phyloP scores from a whole-genome alignment of 2,888 invertebrate species.

The Phrixothrix hirtus region DNA sequence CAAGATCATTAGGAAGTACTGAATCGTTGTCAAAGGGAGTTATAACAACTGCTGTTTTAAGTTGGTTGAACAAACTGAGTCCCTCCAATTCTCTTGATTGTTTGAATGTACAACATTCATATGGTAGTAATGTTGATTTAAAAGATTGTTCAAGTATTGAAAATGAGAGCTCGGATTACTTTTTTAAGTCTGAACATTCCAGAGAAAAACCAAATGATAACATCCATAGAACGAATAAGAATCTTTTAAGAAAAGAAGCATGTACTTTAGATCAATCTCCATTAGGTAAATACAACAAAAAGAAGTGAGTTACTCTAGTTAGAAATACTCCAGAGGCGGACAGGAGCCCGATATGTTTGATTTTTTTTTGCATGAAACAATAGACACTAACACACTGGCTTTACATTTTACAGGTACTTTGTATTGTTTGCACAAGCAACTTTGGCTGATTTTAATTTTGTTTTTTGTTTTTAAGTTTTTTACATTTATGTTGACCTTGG shows the following conservation, averaged over 20 bases:
- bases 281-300: constrained; percentile 38
- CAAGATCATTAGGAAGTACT: constrained; percentile 46
- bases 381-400: constrained; percentile 32
- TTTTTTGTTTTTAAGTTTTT: constrained; percentile 37
- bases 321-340: constrained; percentile 15
- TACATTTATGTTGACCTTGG: constrained; percentile 20
- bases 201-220: background rate
- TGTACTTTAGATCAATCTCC: constrained; percentile 40
- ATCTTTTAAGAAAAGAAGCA: constrained; percentile 33
- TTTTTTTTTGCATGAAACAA: constrained; percentile 35
- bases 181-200: background rate
- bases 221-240: constrained; percentile 5
- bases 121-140: constrained; percentile 30
- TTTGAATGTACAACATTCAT: constrained; percentile 36
- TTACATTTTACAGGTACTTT: constrained; percentile 26
- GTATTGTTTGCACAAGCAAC: constrained; percentile 33
- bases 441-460: constrained; percentile 37
- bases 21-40: constrained; percentile 48
- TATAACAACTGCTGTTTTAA: constrained; percentile 51
- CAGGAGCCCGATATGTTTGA: constrained; percentile 56
- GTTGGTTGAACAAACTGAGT: constrained; percentile 51
- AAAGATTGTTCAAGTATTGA: constrained; percentile 5
- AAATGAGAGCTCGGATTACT: constrained; percentile 5
- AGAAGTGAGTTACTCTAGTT: constrained; percentile 16
- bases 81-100: constrained; percentile 47